Evolutionary conservation across 2,797 vertebrate species (phyloP), one percentile per base, ranked within the genome.

Genomic region (Trichosurus vulpecula): DNA sequence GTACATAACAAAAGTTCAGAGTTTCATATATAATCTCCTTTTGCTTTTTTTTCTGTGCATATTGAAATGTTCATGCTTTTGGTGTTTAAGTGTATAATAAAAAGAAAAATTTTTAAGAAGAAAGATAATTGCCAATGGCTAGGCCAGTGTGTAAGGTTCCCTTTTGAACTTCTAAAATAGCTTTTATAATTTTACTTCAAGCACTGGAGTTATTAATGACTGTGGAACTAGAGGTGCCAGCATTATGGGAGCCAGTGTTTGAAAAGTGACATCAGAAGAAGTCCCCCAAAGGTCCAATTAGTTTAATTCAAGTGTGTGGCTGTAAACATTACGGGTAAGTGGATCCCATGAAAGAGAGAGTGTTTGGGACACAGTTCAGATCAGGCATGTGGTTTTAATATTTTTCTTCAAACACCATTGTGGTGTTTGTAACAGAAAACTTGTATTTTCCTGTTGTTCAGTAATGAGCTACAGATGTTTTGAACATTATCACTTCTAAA

Each of bases 401-500:
- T 74, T 87, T 92, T 95, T 58, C 61, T 96, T 97, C 92, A 93
- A 97, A 96, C 91, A 52, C 47, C 19, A 66, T 93, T 93, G 92
- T 0, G 0, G 52, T 93, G 4, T 97, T 94, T 87, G 94, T 94
- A 93, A 91, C 81, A 97, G 92, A 94, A 90, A 97, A 90, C 91
- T 97, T 97, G 96, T 97, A 97, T 97, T 35, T 96, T 98, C 97
- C 93, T 94, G 94, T 94, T 98, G 90, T 95, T 95, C 97, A 96
- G 53, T 95, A 97, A 97, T 94, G 97, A 97, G 52, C 94, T 96
- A 53, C 98, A 97, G 93, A 97, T 98, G 97, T 98, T 98, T 98
- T 94, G 96, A 95, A 93, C n/a, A 94, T 97, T 98, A 96, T 96
- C 51, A 3, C 92, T 98, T 97, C 95, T 97, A 93, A 96, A 96